Conservation (phyloP, 2,888 invertebrate genomes). For the Venusia cambrica region DNA sequence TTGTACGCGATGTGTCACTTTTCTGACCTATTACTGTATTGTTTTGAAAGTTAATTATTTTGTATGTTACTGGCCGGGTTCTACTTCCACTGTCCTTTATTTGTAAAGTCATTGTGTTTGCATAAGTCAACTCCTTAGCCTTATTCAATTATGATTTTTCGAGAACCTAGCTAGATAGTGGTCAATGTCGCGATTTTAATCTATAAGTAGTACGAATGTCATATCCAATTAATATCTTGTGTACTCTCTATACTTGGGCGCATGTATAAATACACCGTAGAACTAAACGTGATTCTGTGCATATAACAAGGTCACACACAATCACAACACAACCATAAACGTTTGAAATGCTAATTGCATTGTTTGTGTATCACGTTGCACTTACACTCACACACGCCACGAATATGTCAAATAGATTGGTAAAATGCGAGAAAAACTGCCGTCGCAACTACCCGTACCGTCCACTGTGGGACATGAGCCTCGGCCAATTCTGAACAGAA, state of each 20-base stretch:
- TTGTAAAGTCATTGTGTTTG: conserved; percentile 50
- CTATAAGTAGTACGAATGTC: conserved; percentile 2
- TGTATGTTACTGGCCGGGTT: conserved; percentile 59
- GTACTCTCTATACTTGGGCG: neutral
- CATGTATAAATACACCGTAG: conserved; percentile 3
- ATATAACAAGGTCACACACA: too few species aligned
- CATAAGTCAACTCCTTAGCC: conserved; percentile 32
- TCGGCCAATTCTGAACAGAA: too few species aligned
- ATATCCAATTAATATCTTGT: conserved; percentile 5
- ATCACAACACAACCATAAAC: too few species aligned
- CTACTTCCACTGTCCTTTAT: conserved; percentile 47
- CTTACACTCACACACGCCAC: conserved; percentile 53
- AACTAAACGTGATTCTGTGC: conserved; percentile 14
- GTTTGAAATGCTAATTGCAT: conserved; percentile 9
- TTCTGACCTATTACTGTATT: conserved; percentile 44
- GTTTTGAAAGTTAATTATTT: conserved; percentile 35
- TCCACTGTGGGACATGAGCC: too few species aligned
- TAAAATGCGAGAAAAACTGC: too few species aligned
- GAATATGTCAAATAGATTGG: too few species aligned
- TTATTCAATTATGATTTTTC: too few species aligned
- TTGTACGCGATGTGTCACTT: conserved; percentile 48
- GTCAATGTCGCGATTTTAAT: too few species aligned
- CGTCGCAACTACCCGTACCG: too few species aligned
- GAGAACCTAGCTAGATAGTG: too few species aligned
- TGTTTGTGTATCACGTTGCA: conserved; percentile 40